A percentile compares a stretch with the other conserved stretches of the same genome.
Evolutionary conservation across 2,888 invertebrate species (phyloP).

Genomic region (Callosobruchus maculatus): DNA sequence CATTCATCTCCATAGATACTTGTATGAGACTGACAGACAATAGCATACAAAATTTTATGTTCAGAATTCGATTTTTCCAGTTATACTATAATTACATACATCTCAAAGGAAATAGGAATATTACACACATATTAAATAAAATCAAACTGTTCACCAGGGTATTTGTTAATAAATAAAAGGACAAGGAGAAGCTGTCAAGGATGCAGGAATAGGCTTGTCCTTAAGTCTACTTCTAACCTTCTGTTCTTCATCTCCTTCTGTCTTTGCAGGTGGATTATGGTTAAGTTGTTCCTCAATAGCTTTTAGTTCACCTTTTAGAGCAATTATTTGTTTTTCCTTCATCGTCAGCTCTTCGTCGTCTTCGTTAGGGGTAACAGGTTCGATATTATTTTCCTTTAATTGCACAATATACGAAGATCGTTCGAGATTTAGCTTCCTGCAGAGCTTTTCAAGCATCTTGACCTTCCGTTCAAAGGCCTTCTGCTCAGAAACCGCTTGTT

Average conservation of each 20-base stretch:
- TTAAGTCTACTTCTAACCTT: background rate
- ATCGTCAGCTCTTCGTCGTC: conserved; percentile 14
- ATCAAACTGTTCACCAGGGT: too few species aligned
- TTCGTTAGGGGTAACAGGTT: conserved; percentile 24
- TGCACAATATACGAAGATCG: conserved; percentile 36
- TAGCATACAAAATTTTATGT: too few species aligned
- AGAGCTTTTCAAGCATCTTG: conserved; percentile 40
- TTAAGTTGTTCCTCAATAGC: conserved; percentile 31
- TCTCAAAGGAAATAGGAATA: too few species aligned
- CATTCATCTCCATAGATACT: too few species aligned
- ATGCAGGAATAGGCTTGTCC: background rate
- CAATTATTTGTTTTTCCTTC: conserved; percentile 32
- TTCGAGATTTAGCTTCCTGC: conserved; percentile 40
- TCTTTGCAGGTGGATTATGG: background rate
- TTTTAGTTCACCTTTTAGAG: conserved; percentile 32
- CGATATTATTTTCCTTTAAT: conserved; percentile 37
- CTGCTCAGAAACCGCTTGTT: conserved; percentile 56
- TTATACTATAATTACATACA: too few species aligned
- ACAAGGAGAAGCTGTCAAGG: background rate
- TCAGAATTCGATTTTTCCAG: too few species aligned
- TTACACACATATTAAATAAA: too few species aligned
- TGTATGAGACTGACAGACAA: too few species aligned
- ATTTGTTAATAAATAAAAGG: too few species aligned
- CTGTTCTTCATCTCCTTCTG: background rate
- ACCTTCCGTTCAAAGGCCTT: conserved; percentile 56